A percentile compares a stretch with the other conserved stretches of the same genome.
Evolutionary conservation across 2,113 vertebrate species (phyloP).

Genomic region (Xenotilapia flavipinnis): DNA sequence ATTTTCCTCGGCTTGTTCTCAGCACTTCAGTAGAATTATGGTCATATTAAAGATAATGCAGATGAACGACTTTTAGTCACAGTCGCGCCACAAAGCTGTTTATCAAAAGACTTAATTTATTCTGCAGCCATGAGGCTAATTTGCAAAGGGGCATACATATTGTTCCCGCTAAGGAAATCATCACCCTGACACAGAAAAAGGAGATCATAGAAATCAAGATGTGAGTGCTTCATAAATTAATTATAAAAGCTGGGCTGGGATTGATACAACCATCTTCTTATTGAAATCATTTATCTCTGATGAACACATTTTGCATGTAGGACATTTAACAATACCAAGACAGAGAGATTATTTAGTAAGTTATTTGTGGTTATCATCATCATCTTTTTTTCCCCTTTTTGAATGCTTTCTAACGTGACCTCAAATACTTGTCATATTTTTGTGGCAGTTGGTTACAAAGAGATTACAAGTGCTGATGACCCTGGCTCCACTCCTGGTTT

Average conservation of each 20-base stretch:
- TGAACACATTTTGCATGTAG: background rate
- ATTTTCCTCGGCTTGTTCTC: background rate
- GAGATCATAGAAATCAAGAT: background rate
- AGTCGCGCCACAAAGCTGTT: background rate
- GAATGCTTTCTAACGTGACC: background rate
- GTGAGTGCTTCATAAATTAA: background rate
- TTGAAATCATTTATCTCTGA: background rate
- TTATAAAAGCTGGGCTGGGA: background rate
- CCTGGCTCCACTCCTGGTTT: background rate
- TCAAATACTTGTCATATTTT: background rate
- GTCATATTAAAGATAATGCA: conserved; percentile 17
- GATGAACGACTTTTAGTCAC: conserved; percentile 26
- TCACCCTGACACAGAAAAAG: background rate
- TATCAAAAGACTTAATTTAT: background rate
- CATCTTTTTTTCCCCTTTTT: accelerated
- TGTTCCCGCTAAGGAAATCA: background rate
- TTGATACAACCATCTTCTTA: background rate
- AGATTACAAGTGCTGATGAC: background rate
- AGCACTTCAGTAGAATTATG: background rate
- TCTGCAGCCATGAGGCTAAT: background rate
- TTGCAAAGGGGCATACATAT: background rate
- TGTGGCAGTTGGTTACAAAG: background rate
- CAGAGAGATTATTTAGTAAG: background rate
- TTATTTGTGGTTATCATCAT: background rate
- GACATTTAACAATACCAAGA: background rate